These are phyloP conservation scores for Lichenostomus cassidix DNA, from an alignment of 2,113 vertebrate genomes.

Conservation along the genomic window DNA sequence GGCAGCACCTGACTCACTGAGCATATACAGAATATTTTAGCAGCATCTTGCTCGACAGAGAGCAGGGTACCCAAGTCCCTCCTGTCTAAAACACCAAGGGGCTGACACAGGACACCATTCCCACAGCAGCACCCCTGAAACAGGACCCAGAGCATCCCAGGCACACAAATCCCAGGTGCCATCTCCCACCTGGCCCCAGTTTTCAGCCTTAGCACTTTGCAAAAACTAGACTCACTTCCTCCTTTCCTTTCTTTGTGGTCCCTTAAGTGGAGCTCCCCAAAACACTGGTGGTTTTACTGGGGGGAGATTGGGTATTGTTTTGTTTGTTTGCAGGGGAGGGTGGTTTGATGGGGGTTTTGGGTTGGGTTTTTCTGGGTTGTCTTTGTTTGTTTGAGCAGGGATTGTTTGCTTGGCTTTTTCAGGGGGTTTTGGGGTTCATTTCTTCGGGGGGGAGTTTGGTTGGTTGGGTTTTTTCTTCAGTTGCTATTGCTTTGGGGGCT, in stretches of 20 bases:
- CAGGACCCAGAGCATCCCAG: not conserved
- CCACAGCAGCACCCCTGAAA: not conserved
- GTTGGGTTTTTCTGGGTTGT: not conserved
- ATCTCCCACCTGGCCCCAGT: not conserved
- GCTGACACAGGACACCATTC: not conserved
- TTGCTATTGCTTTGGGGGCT: not conserved
- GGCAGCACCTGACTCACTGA: not conserved
- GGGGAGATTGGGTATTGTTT: not conserved
- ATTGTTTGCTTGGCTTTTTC: not conserved
- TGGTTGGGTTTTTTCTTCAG: not conserved
- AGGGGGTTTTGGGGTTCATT: not conserved
- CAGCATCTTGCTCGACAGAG: fast-evolving
- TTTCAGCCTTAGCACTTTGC: not conserved
- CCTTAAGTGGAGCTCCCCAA: not conserved
- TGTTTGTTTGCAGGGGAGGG: not conserved
- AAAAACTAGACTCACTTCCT: not conserved
- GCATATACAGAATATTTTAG: not conserved
- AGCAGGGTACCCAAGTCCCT: not conserved
- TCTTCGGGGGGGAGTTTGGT: not conserved
- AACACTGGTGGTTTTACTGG: not conserved
- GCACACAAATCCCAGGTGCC: not conserved
- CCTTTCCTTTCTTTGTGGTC: not conserved
- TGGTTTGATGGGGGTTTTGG: not conserved
- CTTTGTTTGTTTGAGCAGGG: fast-evolving
- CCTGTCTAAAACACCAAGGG: not conserved